These are phyloP conservation scores for Dicroscelio sp. DNA, from an alignment of 2,888 invertebrate species.

Conservation along the genomic window DNA sequence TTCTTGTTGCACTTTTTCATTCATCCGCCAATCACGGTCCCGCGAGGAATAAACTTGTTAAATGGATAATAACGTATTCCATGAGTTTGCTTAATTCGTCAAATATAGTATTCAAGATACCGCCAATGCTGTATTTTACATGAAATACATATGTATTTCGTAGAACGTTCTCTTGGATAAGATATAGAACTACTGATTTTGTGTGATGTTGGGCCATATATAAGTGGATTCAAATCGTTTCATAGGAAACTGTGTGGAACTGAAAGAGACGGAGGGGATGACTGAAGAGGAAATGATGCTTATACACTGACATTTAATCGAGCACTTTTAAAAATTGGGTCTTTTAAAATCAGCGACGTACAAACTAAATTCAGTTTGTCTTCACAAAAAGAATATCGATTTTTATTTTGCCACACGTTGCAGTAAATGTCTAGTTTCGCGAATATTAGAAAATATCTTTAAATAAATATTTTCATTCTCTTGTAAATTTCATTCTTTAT, in stretches of 20 bases:
- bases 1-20: too few species aligned
- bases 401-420: too few species aligned
- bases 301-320: conserved; percentile 6
- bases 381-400: too few species aligned
- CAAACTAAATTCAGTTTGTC: too few species aligned
- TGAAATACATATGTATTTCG: conserved; percentile 61
- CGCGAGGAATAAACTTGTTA: background rate
- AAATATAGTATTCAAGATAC: conserved; percentile 48
- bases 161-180: conserved; percentile 41
- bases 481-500: too few species aligned
- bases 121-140: conserved; percentile 46
- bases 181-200: conserved; percentile 62
- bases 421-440: too few species aligned
- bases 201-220: conserved; percentile 55
- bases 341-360: too few species aligned
- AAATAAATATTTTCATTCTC: too few species aligned
- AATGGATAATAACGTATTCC: conserved; percentile 22
- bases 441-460: too few species aligned
- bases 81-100: conserved; percentile 26
- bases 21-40: too few species aligned
- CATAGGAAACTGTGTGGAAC: conserved; percentile 43
- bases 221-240: conserved; percentile 67
- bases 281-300: conserved; percentile 35
- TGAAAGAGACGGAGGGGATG: background rate
- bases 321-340: background rate